Conservation (phyloP, 2,888 invertebrate genomes). For the Muscina levida region DNA sequence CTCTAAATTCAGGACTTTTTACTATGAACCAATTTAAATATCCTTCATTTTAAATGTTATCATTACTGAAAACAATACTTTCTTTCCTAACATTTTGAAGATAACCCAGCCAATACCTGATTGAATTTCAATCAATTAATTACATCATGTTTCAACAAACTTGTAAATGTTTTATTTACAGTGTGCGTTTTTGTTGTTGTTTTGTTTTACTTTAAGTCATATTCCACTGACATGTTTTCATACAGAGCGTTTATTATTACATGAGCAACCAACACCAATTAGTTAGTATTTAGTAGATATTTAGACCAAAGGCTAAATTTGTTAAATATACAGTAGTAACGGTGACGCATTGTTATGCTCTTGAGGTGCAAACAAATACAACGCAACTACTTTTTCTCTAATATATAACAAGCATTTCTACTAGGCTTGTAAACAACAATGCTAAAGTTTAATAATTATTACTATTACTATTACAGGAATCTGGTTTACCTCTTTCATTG, state of each 20-base stretch:
- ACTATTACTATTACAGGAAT: slow-evolving; percentile 80
- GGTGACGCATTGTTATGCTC: slow-evolving; percentile 16
- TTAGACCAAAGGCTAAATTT: slow-evolving; percentile 48
- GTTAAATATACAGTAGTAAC: too few relatives aligned
- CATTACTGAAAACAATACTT: too few relatives aligned
- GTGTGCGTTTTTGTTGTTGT: too few relatives aligned
- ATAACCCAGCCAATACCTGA: too few relatives aligned
- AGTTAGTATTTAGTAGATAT: slow-evolving; percentile 15
- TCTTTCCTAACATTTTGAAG: too few relatives aligned
- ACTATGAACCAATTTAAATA: too few relatives aligned
- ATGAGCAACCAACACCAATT: slow-evolving; percentile 15
- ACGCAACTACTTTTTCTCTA: too few relatives aligned
- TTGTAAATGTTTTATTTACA: slow-evolving; percentile 47
- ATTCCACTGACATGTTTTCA: slow-evolving; percentile 42
- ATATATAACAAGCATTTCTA: too few relatives aligned
- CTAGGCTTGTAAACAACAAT: too few relatives aligned
- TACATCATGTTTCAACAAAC: slow-evolving; percentile 30
- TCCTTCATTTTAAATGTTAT: too few relatives aligned
- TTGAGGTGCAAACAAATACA: background rate
- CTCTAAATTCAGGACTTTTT: too few relatives aligned
- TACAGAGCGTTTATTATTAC: too few relatives aligned
- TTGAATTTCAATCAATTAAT: background rate
- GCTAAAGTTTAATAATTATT: slow-evolving; percentile 37
- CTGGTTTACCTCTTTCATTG: slow-evolving; percentile 89
- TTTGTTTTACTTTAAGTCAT: slow-evolving; percentile 21